Base-by-base conservation (phyloP, 2,888 invertebrate species). In the Temnothorax rugatulus region DNA sequence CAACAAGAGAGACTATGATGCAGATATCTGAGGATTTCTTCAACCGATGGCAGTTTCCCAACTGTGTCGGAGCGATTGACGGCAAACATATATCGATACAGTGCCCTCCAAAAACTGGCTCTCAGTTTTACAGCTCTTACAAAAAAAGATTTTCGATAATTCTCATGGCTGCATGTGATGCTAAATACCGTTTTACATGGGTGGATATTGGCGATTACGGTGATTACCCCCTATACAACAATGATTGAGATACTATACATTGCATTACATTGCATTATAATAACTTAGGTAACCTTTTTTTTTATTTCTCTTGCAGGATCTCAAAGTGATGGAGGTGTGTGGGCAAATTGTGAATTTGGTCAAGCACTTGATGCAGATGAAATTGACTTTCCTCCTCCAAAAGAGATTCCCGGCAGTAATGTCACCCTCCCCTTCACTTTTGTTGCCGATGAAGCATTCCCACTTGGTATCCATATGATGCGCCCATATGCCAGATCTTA, bases 371-470 rank as follows among this genome's bases (percentile, higher is more conserved):
- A 63, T 3, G 63, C 34, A 38, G 11, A 38, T 63, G n/a, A 38
- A 34, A 34, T 63, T 38, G 38, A 64, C 13, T 38, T 64, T n/a
- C 11, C 63, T 64, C 5, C 11, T 38, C n/a, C n/a, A 64, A 64
- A 64, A 7, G n/a, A 64, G 38, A 1, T 64, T 34, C 63, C 63
- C 7, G 11, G n/a, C 63, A 64, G 9, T 64, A 15, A 64, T 41
- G 34, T 41, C n/a, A 38, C 9, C 2, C 34, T 38, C 13, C 63
- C 63, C 34, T 64, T 38, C n/a, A 38, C 38, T 21, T 64, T 64
- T 64, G 63, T 64, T 7, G 63, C n/a, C n/a, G 38, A 64, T 64
- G 38, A 64, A 38, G 38, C 63, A 11, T 63, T 63, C 4, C 63
- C 34, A 38, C 38, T 63, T 34, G 38, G 38, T 4, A 41, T 34